Conservation (phyloP, 2,888 invertebrate genomes). For the Synergus gifuensis region DNA sequence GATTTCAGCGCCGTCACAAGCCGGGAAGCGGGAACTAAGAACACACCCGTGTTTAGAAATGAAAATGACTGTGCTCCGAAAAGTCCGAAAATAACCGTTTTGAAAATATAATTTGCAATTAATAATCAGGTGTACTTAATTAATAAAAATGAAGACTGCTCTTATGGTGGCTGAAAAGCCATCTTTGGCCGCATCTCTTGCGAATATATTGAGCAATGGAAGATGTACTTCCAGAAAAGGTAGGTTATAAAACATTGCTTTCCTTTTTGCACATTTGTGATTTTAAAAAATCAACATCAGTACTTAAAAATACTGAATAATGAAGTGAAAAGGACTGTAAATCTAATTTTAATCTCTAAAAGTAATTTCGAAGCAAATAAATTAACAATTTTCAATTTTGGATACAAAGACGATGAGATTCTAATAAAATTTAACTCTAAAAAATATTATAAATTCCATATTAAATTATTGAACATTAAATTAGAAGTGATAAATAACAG, state of each 20-base stretch:
- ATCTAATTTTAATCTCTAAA: not conserved
- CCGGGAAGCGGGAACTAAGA: conserved; percentile 1
- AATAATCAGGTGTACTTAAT: conserved; percentile 41
- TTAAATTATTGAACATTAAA: not conserved
- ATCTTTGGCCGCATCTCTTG: conserved; percentile 95
- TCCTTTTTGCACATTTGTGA: not conserved
- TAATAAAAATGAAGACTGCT: conserved; percentile 86
- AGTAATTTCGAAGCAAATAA: not conserved
- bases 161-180: conserved; percentile 99
- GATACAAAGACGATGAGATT: not conserved
- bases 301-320: not conserved
- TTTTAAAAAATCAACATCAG: not conserved
- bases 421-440: not conserved
- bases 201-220: conserved; percentile 94
- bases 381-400: not conserved
- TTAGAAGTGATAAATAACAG: not conserved
- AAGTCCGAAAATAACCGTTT: not conserved
- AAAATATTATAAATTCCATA: not conserved
- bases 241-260: conserved; percentile 71
- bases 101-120: not conserved
- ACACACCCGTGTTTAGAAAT: conserved; percentile 18
- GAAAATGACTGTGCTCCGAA: conserved; percentile 2
- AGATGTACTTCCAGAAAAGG: conserved; percentile 88
- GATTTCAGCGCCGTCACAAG: not conserved
- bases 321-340: not conserved